Evolutionary conservation across 2,113 vertebrate genomes (phyloP), one percentile per base, ranked within the genome.

Genomic region (Colistium nudipinnis): DNA sequence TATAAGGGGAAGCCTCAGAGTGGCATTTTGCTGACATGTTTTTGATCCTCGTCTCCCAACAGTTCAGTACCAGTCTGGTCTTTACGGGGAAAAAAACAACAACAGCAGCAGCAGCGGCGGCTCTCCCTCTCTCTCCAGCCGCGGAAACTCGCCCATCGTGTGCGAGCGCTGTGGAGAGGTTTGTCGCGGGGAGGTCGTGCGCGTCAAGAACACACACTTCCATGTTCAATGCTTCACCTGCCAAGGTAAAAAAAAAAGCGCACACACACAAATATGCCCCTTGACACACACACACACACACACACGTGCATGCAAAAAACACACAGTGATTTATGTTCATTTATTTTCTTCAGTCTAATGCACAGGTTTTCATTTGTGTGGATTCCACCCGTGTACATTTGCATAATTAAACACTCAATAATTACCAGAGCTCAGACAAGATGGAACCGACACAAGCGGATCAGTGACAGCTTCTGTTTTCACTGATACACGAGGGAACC

Each of bases 141-240:
- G 45, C 4, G 80, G 80, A 35, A 79, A 31, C 38, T 81, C 78
- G 0, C 51, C 85, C 59, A 90, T 90, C 1, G 33, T 81, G 54
- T 91, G 89, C 3, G 86, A 82, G 45, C 85, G 86, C 22, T 91
- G 89, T 33, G 69, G 88, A 36, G 80, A 89, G 71, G 70, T 74
- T 7, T 91, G 89, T 33, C 83, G 78, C 0, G 89, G 89, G 10
- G 89, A 91, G 55, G 89, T 91, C 55, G 89, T 91, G 68, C 88
- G 89, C 1, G 88, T 91, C 56, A 89, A 91, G 67, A 88, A 69
- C 69, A 88, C 78, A 33, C 89, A 91, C 62, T 91, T 91, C 62
- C 89, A 91, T 0, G 63, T 89, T 39, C 62, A 79, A 30, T 91
- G 89, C 76, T 91, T 91, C 83, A 91, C 87, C 57, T 91, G 89